Conservation (phyloP, 1,140 invertebrate genomes). For the Megathymus violae region DNA sequence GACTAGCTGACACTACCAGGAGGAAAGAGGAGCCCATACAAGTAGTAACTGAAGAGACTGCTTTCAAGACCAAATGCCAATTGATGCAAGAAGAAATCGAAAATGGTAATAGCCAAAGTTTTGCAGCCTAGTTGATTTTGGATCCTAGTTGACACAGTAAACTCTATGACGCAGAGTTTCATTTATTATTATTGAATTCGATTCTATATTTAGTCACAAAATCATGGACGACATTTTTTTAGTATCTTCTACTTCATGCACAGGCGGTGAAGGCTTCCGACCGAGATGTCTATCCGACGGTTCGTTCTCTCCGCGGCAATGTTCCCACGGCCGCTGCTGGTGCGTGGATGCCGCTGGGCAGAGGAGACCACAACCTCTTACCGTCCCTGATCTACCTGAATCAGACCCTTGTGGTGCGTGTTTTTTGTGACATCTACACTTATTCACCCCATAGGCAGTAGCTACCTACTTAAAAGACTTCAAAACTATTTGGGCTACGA, state of each 20-base stretch:
- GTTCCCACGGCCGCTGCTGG: conserved; percentile 90
- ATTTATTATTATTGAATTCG: no score
- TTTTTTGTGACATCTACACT: background rate
- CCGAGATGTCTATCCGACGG: conserved; percentile 89
- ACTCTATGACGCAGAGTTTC: no score
- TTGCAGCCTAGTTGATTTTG: background rate
- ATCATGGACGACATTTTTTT: no score
- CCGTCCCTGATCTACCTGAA: conserved; percentile 66
- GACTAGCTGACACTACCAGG: conserved; percentile 46
- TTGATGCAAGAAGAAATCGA: conserved; percentile 71
- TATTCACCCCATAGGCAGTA: no score
- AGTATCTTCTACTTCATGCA: conserved; percentile 14
- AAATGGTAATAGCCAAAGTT: conserved; percentile 52
- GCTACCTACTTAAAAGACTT: no score
- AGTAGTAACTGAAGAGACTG: conserved; percentile 55
- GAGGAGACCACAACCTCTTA: conserved; percentile 79
- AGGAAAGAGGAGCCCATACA: conserved; percentile 70
- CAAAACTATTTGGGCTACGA: no score
- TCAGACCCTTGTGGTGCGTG: conserved; percentile 86
- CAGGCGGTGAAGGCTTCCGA: conserved; percentile 64
- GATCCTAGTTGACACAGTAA: no score
- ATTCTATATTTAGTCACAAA: no score
- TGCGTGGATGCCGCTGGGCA: conserved; percentile 94
- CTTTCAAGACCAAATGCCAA: conserved; percentile 75
- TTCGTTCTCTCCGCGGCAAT: conserved; percentile 90